Percentiles rank a stretch among this genome's conserved stretches.
phyloP scores from a whole-genome alignment of 2,113 vertebrate species.

The Archocentrus centrarchus region DNA sequence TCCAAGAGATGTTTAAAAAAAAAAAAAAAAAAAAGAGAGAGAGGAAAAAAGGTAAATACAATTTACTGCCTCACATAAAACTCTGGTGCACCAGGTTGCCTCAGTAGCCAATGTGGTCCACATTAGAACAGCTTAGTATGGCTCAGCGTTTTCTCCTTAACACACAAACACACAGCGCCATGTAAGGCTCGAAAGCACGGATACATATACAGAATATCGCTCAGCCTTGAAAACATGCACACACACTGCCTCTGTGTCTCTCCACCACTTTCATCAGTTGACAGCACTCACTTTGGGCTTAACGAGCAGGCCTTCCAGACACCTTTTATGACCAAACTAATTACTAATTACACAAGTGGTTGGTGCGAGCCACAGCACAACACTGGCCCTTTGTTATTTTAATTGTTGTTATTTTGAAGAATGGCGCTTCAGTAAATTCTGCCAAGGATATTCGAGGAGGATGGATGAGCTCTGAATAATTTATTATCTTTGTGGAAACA shows the following conservation, averaged over 20 bases:
- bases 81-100: constrained; percentile 44
- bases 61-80: constrained; percentile 65
- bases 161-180: constrained; percentile 7
- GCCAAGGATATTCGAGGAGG: constrained; percentile 77
- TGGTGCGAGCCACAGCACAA: constrained; percentile 54
- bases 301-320: constrained; percentile 68
- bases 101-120: constrained; percentile 56
- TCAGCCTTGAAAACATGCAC: constrained; percentile 8
- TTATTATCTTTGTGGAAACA: constrained; percentile 91
- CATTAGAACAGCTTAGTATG: constrained; percentile 45
- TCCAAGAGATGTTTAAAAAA: constrained; percentile 39
- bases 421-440: constrained; percentile 86
- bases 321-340: constrained; percentile 80
- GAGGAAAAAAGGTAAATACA: constrained; percentile 33
- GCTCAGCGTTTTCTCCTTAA: constrained; percentile 15
- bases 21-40: neutral
- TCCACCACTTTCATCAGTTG: constrained; percentile 24
- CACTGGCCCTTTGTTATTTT: constrained; percentile 84
- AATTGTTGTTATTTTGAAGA: constrained; percentile 90
- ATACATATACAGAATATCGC: neutral
- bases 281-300: constrained; percentile 45
- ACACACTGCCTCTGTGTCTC: neutral
- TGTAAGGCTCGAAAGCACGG: neutral
- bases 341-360: constrained; percentile 83
- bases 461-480: constrained; percentile 93